Evolutionary conservation across 2,888 invertebrate species (phyloP), one percentile per base, ranked within the genome.

Genomic region (Laothoe populi): DNA sequence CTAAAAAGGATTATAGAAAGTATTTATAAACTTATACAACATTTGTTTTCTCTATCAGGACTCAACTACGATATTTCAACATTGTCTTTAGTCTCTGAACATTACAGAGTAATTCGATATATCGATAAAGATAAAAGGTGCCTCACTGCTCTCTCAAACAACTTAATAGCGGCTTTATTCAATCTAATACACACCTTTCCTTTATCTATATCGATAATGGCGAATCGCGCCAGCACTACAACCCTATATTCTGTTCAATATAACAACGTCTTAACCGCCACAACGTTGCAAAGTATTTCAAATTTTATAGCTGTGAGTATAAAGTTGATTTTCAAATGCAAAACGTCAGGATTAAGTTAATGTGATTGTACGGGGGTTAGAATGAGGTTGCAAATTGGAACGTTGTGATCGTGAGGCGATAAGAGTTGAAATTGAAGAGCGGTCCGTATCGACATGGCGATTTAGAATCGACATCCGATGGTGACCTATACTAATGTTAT

Each of bases 201-300:
- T 77, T 85, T 85, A 86, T 85, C 87, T 85, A 70, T 83, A 83
- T 85, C 84, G 84, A 84, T 86, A 85, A 85, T 83, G 72, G 81
- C 75, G 77, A 80, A 86, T 85, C 82, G 83, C 83, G 78, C 77
- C 77, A 82, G 79, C 85, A 82, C 82, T 81, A 78, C 77, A 78
- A 70, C 70, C 72, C 65, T 67, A 67, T 65, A 24, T 38, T 1
- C 24, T 13, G 0, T 24, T 7, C 5, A 13, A 46, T 53, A 8
- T 13, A 1, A 38, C 21, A 57, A 62, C 23, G 11, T 38, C 31
- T 35, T 31, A 62, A 13, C 13, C 16, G n/a, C 31, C 46, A 23
- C 0, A 21, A 2, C 13, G 1, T 16, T 23, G 11, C 46, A 19
- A 24, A 19, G 7, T 1, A 57, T 5, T 23, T 7, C 19, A 13